Evolutionary conservation across 2,113 vertebrate genomes (phyloP).

Genomic region (Oncorhynchus mykiss): DNA sequence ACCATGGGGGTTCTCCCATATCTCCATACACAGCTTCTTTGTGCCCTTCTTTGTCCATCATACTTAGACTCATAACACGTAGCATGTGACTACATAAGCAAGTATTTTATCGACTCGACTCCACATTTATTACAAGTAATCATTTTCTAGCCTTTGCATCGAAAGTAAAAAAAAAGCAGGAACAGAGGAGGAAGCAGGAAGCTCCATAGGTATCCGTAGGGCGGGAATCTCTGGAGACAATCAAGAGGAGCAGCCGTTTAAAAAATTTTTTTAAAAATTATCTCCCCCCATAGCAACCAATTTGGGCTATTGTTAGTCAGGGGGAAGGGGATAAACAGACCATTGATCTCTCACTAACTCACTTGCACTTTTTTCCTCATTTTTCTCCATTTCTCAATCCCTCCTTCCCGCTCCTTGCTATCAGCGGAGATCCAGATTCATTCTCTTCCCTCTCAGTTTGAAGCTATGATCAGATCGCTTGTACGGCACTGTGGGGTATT

Average conservation of each 20-base stretch:
- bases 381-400: not conserved
- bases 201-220: conserved; percentile 39
- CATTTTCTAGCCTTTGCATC: no score
- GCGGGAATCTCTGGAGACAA: conserved; percentile 32
- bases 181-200: conserved; percentile 27
- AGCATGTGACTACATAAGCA: not conserved
- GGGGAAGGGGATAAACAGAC: conserved; percentile 17
- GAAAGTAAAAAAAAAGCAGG: no score
- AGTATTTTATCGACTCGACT: no score
- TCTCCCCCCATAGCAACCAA: conserved; percentile 21
- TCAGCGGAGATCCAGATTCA: not conserved
- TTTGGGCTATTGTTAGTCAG: not conserved
- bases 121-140: no score
- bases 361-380: not conserved
- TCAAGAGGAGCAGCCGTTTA: conserved; percentile 30
- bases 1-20: not conserved
- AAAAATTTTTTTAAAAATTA: not conserved
- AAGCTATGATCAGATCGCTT: conserved; percentile 22
- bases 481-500: conserved; percentile 21
- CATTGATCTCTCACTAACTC: conserved; percentile 4
- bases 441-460: not conserved
- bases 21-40: not conserved
- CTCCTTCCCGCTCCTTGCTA: not conserved
- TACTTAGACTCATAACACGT: conserved; percentile 25
- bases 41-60: conserved; percentile 21